phyloP scores from a whole-genome alignment of 2,113 vertebrate species.

The Nycticryphes semicollaris region DNA sequence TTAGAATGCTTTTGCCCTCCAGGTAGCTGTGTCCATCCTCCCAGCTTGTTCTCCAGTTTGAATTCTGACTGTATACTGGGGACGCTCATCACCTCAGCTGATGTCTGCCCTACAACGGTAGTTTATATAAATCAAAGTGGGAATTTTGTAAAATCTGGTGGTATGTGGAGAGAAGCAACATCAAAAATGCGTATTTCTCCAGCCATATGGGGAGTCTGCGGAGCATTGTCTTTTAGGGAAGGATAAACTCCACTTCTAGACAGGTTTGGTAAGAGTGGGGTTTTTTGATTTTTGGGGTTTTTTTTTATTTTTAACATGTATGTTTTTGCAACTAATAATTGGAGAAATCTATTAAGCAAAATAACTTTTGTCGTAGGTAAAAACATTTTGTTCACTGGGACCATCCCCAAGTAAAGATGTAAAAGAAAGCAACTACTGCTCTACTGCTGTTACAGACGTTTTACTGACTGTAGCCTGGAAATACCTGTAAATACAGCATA shows the following conservation, averaged over 20 bases:
- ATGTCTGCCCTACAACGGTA: fast-evolving
- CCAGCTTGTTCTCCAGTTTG: not conserved
- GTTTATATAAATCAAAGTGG: not conserved
- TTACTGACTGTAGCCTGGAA: not conserved
- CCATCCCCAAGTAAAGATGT: not conserved
- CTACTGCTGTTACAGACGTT: not conserved
- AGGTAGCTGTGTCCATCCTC: not conserved
- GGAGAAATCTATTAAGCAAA: not conserved
- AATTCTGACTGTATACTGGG: not conserved
- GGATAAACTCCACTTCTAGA: not conserved
- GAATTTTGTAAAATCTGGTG: not conserved
- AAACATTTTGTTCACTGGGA: not conserved
- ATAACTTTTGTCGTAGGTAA: not conserved
- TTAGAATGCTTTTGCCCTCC: not conserved
- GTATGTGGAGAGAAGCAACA: not conserved
- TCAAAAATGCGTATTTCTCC: not conserved
- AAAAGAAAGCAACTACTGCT: not conserved
- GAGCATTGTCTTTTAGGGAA: not conserved
- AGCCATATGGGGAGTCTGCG: not conserved
- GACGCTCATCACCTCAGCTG: not conserved
- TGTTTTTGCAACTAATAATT: not conserved
- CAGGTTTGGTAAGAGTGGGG: not conserved
- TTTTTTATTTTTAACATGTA: not conserved
- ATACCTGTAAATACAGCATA: not conserved
- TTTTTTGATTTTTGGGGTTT: too few species aligned